phyloP scores from a whole-genome alignment of 92 coral and sea anemone genomes.

The Epizoanthus fatuus region DNA sequence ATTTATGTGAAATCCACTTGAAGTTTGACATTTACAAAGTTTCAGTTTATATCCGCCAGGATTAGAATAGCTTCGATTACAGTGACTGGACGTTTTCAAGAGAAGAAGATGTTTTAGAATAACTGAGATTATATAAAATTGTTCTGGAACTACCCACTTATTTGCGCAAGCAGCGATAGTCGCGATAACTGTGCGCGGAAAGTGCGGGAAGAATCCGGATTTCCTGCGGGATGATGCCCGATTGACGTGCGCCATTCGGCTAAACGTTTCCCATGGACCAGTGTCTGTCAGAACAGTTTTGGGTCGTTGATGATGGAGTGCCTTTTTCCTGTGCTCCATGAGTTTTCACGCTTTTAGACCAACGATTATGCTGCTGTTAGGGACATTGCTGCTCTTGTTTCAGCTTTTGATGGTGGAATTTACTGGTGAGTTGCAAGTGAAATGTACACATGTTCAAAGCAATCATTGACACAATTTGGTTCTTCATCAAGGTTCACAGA shows the following conservation, averaged over 20 bases:
- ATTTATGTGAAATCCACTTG: too few relatives aligned
- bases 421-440: slow-evolving; percentile 7
- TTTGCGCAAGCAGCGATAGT: slow-evolving; percentile 2
- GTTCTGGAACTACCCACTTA: background rate
- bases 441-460: too few relatives aligned
- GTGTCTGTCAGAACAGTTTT: slow-evolving; percentile 21
- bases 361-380: slow-evolving; percentile 24
- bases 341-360: slow-evolving; percentile 12
- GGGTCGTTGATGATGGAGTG: slow-evolving; percentile 25
- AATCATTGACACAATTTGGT: too few relatives aligned
- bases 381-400: slow-evolving; percentile 8
- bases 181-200: slow-evolving; percentile 17
- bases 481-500: too few relatives aligned
- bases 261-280: background rate
- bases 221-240: slow-evolving; percentile 41
- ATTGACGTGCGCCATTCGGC: slow-evolving; percentile 28
- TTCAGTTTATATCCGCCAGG: background rate
- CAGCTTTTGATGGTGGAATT: slow-evolving; percentile 21
- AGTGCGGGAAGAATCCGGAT: slow-evolving; percentile 43
- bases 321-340: slow-evolving; percentile 43
- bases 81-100: background rate
- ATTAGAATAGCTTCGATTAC: background rate
- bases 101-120: background rate
- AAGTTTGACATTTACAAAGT: background rate
- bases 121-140: background rate